Percentiles rank a stretch among this genome's conserved stretches.
Conservation (phyloP, 2,888 invertebrate genomes). For the Sylvicola cinctus region DNA sequence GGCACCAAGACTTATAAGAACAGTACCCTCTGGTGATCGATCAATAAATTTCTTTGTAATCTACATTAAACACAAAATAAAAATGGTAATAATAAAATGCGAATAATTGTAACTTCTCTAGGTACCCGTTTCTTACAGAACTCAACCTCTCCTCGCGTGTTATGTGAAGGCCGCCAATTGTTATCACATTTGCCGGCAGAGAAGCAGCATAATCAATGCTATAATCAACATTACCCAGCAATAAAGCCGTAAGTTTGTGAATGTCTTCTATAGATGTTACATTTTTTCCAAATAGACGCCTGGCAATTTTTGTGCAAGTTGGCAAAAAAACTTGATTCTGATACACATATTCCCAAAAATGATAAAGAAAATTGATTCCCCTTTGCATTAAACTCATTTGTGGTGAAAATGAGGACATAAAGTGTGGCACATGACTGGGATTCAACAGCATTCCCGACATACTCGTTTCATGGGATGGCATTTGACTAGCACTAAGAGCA, state of each 20-base stretch:
- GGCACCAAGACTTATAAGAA: constrained; percentile 5
- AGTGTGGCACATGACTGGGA: constrained; percentile 5
- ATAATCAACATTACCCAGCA: constrained; percentile 5
- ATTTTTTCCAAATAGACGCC: constrained; percentile 2
- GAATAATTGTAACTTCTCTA: background rate
- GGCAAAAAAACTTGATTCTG: constrained; percentile 3
- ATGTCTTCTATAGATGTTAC: constrained; percentile 1
- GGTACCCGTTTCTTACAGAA: background rate
- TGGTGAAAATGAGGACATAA: background rate
- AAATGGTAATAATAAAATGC: background rate
- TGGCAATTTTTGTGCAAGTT: background rate
- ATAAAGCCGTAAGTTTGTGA: constrained; percentile 3
- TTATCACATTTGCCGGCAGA: constrained; percentile 4
- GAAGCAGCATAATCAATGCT: constrained; percentile 4
- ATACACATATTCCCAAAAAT: constrained; percentile 4
- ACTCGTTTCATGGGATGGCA: constrained; percentile 1
- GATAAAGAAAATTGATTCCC: constrained; percentile 3
- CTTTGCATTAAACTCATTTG: constrained; percentile 2
- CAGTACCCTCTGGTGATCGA: constrained; percentile 2
- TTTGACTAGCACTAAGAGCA: constrained; percentile 4
- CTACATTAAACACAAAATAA: too few species aligned
- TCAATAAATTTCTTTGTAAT: too few species aligned
- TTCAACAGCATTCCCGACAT: constrained; percentile 2
- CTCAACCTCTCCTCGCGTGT: background rate
- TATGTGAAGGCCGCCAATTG: constrained; percentile 3